Evolutionary conservation across 92 coral and sea anemone genomes (phyloP), one percentile per base, ranked within the genome.

Genomic region (Parazoanthus atlanticus): DNA sequence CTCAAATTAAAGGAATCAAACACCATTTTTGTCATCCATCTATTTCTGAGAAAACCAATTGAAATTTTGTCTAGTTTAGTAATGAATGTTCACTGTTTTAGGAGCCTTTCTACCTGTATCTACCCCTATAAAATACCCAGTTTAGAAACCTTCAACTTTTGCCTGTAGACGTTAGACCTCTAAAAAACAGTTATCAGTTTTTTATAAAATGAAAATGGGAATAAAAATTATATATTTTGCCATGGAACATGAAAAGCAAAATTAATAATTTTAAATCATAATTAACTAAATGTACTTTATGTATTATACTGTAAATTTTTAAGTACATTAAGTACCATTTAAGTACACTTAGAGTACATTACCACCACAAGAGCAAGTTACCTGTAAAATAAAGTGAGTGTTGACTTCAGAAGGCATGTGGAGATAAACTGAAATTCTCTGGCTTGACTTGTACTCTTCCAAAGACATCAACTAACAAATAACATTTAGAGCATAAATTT

Each of bases 391-490:
- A 64, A 88, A 91, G 38, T 84, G 82, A 71, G 99, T 95, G 82
- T 91, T 91, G 38, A 97, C 99, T 94, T 97, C 99, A 34, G 98
- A 92, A 32, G 99, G 96, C 98, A 95, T 95, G 88, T 93, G 93
- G 54, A 95, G 89, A 69, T 97, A 97, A 31, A 97, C 90, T 31
- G 99, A 97, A 81, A 97, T 93, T 81, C 99, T 91, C 67, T 90
- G 89, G 90, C 99, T 97, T 78, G 90, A 80, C 74, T 93, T 93
- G 86, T 95, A 97, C 65, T 95, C 97, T 82, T 95, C 91, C 91
- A 92, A 29, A 41, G 78, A 84, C 46, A 43, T 84, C 41, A 80
- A 58, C 77, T 75, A 54, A 47, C 16, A 84, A 38, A 21, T 15
- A 40, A 84, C 29, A 49, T 13, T 32, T 28, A 79, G 25, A 47